Evolutionary conservation across 2,888 invertebrate species (phyloP).

Genomic region (Aleiodes leptofemur): DNA sequence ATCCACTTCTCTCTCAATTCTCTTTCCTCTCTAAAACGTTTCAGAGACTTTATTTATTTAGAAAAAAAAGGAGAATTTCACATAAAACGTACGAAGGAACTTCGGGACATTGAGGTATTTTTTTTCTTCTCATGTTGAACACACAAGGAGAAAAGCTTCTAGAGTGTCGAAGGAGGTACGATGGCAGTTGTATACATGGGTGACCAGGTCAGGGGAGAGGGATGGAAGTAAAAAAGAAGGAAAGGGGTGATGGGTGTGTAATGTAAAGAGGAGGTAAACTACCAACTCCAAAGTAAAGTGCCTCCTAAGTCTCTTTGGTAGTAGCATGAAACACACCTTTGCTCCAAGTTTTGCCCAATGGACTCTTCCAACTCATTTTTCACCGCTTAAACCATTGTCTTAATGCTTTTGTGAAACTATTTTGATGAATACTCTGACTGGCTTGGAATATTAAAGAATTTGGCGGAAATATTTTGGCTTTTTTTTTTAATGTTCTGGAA

Average conservation of each 20-base stretch:
- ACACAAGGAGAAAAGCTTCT: conserved; percentile 13
- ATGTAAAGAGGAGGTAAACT: conserved; percentile 45
- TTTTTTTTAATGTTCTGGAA: too few relatives aligned
- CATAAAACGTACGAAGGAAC: conserved; percentile 20
- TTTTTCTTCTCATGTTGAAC: conserved; percentile 22
- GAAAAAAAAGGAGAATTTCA: background rate
- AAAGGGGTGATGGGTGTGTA: conserved; percentile 34
- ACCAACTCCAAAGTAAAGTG: conserved; percentile 60
- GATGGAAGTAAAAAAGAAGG: conserved; percentile 17
- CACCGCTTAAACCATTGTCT: background rate
- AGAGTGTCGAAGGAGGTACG: conserved; percentile 17
- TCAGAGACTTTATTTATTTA: background rate
- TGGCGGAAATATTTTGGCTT: too few relatives aligned
- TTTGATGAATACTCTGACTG: too few relatives aligned
- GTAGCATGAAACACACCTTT: conserved; percentile 51
- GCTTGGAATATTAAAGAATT: too few relatives aligned
- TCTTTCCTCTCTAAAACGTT: background rate
- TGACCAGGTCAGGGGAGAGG: conserved; percentile 34
- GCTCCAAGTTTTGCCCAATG: background rate
- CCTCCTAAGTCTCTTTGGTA: conserved; percentile 52
- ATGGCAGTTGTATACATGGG: conserved; percentile 9
- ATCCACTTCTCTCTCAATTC: background rate
- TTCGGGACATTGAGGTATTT: conserved; percentile 1
- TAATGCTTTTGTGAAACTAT: too few relatives aligned
- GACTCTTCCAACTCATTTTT: background rate